Percentiles rank a stretch among this genome's conserved stretches.
These are phyloP conservation scores for Piaya cayana DNA, from an alignment of 2,113 vertebrate species.

Conservation along the genomic window DNA sequence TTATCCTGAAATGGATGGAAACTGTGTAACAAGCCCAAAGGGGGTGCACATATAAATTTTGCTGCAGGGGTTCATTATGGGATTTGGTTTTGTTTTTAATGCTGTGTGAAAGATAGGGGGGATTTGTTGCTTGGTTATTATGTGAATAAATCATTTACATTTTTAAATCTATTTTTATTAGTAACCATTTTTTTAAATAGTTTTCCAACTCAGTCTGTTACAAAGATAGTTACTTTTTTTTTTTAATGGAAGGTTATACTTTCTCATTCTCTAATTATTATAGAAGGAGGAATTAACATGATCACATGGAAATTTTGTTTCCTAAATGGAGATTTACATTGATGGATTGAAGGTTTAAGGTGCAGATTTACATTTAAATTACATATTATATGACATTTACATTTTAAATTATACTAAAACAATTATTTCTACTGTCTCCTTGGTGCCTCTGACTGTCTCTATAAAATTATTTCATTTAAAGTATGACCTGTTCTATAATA, in stretches of 20 bases:
- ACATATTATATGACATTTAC: slow-evolving; percentile 60
- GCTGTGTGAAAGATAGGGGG: not conserved
- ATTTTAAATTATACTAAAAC: slow-evolving; percentile 69
- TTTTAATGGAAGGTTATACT: slow-evolving; percentile 56
- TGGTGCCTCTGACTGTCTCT: slow-evolving; percentile 11
- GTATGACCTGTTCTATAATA: not conserved
- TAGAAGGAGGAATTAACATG: slow-evolving; percentile 48
- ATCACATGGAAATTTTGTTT: slow-evolving; percentile 61
- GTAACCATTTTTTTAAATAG: not conserved
- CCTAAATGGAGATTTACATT: slow-evolving; percentile 65
- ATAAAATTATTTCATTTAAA: slow-evolving; percentile 36
- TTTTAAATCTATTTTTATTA: slow-evolving; percentile 10
- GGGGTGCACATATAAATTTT: accelerated
- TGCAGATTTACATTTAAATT: slow-evolving; percentile 71
- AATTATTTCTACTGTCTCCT: slow-evolving; percentile 64
- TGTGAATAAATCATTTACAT: not conserved
- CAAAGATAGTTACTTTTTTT: slow-evolving; percentile 17
- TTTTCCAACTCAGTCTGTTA: not conserved
- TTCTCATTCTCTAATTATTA: slow-evolving; percentile 56
- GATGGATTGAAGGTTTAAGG: slow-evolving; percentile 69
- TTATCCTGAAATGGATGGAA: not conserved
- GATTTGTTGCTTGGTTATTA: not conserved
- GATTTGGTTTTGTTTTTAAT: not conserved
- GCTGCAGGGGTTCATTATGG: not conserved
- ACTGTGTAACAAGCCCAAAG: not conserved